phyloP scores from a whole-genome alignment of 2,888 invertebrate genomes.

The Metopia argyrocephala region DNA sequence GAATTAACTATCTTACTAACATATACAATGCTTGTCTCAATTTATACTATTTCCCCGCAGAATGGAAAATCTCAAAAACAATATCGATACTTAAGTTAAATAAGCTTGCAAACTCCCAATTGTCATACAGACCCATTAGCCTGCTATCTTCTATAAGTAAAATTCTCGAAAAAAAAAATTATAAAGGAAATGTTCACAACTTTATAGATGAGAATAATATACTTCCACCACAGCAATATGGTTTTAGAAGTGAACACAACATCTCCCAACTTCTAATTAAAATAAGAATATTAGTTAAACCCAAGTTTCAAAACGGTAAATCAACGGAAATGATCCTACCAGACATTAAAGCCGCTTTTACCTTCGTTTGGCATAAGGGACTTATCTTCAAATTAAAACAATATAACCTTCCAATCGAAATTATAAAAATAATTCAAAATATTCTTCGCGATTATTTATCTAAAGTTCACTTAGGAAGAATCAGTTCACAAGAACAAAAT shows the following conservation, averaged over 20 bases:
- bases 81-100: no score
- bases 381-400: neutral
- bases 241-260: slow-evolving; percentile 27
- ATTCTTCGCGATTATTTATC: neutral
- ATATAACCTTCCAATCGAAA: neutral
- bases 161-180: no score
- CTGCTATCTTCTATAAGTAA: no score
- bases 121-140: no score
- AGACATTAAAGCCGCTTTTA: no score
- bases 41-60: no score
- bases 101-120: no score
- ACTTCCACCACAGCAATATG: slow-evolving; percentile 34
- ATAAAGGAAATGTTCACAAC: neutral
- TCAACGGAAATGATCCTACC: slow-evolving; percentile 1
- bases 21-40: no score
- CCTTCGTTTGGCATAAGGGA: neutral
- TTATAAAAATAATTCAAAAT: neutral
- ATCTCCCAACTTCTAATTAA: slow-evolving; percentile 6
- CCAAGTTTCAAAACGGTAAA: neutral
- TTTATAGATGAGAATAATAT: slow-evolving; percentile 6
- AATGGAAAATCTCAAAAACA: no score
- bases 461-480: neutral
- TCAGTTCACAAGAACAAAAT: neutral
- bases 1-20: no score
- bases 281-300: neutral